phyloP scores from a whole-genome alignment of 1,140 invertebrate genomes.

The Saccostrea glomerata region DNA sequence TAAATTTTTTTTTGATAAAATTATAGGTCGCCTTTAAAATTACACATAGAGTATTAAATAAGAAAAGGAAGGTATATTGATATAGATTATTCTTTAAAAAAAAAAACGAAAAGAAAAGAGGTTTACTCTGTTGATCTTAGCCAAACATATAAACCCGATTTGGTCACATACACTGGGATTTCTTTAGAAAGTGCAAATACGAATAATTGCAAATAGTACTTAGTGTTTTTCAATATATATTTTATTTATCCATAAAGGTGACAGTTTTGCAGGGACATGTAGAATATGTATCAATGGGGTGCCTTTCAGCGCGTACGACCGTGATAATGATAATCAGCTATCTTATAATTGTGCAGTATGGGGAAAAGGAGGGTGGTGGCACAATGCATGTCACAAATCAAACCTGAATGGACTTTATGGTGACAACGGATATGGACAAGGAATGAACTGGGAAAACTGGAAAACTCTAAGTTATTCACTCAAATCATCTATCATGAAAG shows the following conservation, averaged over 20 bases:
- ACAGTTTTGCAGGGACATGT: neutral
- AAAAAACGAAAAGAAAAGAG: too few species aligned
- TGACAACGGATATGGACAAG: neutral
- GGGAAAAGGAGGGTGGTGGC: slow-evolving; percentile 13
- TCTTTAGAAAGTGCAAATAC: neutral
- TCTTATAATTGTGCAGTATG: slow-evolving; percentile 71
- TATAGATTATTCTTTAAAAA: too few species aligned
- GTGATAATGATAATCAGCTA: neutral
- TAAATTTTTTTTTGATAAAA: too few species aligned
- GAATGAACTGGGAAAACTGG: slow-evolving; percentile 27
- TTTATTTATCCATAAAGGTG: neutral
- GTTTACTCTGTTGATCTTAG: neutral
- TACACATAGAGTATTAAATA: too few species aligned
- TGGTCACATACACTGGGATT: too few species aligned
- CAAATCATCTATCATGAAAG: slow-evolving; percentile 36
- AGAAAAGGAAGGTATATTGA: too few species aligned
- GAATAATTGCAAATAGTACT: neutral
- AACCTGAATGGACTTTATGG: slow-evolving; percentile 42
- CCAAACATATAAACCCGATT: neutral
- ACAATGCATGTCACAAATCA: neutral
- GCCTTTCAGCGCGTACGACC: neutral
- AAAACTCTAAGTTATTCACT: slow-evolving; percentile 23
- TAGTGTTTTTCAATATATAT: neutral
- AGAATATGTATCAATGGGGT: neutral
- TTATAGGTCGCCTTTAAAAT: too few species aligned